phyloP scores from a whole-genome alignment of 2,113 vertebrate genomes.

The Vulpes vulpes region DNA sequence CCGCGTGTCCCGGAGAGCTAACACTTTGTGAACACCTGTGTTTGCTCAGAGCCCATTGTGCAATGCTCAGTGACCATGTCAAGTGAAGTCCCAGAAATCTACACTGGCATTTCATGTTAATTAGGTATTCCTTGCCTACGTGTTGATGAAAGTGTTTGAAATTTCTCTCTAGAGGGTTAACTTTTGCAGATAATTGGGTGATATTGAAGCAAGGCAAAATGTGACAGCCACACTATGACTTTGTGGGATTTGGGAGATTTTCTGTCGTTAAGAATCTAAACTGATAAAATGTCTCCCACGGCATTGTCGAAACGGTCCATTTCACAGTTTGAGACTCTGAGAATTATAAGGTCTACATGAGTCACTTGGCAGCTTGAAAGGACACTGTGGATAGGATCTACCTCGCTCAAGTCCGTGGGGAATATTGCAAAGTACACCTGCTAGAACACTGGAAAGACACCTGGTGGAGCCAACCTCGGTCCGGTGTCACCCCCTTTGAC shows the following conservation, averaged over 20 bases:
- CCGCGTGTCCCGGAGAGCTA: background rate
- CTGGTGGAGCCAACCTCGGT: background rate
- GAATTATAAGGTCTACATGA: accelerated
- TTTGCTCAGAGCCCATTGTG: background rate
- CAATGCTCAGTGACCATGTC: background rate
- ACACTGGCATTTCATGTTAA: background rate
- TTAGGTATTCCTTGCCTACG: background rate
- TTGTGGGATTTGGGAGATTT: no score
- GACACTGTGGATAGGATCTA: background rate
- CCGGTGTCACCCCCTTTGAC: background rate
- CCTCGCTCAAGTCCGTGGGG: background rate
- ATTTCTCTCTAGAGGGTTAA: background rate
- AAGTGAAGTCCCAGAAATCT: background rate
- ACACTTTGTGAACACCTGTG: background rate
- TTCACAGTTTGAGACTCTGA: background rate
- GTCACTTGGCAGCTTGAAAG: background rate
- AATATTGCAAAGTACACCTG: background rate
- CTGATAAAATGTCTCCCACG: background rate
- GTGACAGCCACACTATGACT: background rate
- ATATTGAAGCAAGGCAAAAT: background rate
- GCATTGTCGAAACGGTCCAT: background rate
- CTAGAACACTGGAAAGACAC: background rate
- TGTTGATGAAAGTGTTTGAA: background rate
- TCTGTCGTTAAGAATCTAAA: background rate
- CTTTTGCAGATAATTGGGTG: background rate